Evolutionary conservation across 2,113 vertebrate genomes (phyloP).

Genomic region (Bos indicus): DNA sequence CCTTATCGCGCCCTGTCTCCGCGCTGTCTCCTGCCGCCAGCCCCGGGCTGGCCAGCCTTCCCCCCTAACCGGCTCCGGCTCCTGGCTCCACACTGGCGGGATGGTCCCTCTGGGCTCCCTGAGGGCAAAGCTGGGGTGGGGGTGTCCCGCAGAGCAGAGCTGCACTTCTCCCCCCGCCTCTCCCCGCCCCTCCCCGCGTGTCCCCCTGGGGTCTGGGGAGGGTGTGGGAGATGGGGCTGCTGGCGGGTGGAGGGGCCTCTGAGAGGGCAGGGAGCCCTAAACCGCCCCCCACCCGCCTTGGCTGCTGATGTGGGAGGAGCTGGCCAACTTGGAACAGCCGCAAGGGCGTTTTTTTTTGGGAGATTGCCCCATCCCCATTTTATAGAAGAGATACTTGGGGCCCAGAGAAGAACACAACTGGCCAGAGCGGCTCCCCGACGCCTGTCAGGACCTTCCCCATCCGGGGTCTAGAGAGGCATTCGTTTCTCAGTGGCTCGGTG

Average conservation of each 20-base stretch:
- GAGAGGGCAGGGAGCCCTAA: background rate
- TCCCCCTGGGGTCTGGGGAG: background rate
- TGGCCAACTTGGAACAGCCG: background rate
- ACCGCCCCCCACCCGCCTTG: background rate
- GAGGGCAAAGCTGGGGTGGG: background rate
- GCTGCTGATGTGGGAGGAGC: background rate
- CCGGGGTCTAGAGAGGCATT: background rate
- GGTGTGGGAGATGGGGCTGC: background rate
- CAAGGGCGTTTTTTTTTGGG: background rate
- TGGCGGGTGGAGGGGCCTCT: background rate
- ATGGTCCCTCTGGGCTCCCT: constrained; percentile 15
- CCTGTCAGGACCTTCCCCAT: background rate
- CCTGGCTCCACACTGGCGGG: constrained; percentile 42
- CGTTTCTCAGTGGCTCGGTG: background rate
- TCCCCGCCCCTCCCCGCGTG: background rate
- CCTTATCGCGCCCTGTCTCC: constrained; percentile 55
- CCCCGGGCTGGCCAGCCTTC: constrained; percentile 37
- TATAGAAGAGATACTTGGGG: background rate
- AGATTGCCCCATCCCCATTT: background rate
- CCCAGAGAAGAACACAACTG: background rate
- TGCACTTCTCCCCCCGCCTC: no score
- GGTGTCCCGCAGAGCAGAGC: background rate
- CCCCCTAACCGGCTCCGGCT: background rate
- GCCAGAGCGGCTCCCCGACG: background rate
- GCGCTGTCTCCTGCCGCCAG: constrained; percentile 29